These are phyloP conservation scores for Xestoiulus laeticollis DNA, from an alignment of 2,888 invertebrate genomes.

Conservation along the genomic window DNA sequence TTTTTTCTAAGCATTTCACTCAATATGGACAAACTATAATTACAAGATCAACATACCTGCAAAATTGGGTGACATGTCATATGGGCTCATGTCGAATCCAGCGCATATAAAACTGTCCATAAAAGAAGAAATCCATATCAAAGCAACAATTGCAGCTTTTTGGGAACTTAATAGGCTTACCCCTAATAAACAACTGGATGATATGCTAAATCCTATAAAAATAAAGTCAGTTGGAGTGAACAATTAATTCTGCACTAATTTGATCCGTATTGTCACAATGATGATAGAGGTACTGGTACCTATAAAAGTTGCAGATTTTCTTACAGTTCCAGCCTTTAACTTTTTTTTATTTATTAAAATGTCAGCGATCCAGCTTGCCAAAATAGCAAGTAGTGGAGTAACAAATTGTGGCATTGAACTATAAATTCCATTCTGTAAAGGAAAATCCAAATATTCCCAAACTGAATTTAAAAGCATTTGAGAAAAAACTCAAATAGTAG, in stretches of 20 bases:
- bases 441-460: not conserved
- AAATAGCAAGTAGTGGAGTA: not conserved
- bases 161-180: not conserved
- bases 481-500: no score
- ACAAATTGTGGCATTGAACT: not conserved
- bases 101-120: slow-evolving; percentile 52
- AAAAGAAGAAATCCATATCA: slow-evolving; percentile 46
- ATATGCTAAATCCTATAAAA: not conserved
- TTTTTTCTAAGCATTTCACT: no score
- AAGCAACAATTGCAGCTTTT: not conserved
- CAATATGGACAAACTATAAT: not conserved
- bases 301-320: not conserved
- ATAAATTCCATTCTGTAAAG: not conserved
- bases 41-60: not conserved
- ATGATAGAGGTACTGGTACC: not conserved
- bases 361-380: not conserved
- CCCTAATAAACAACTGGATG: not conserved
- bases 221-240: not conserved
- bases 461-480: no score
- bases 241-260: no score
- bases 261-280: no score
- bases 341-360: not conserved
- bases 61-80: slow-evolving; percentile 50
- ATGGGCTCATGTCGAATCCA: slow-evolving; percentile 49
- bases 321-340: not conserved